Evolutionary conservation across 1,140 invertebrate genomes (phyloP), one percentile per base, ranked within the genome.

Genomic region (Idris sp.): DNA sequence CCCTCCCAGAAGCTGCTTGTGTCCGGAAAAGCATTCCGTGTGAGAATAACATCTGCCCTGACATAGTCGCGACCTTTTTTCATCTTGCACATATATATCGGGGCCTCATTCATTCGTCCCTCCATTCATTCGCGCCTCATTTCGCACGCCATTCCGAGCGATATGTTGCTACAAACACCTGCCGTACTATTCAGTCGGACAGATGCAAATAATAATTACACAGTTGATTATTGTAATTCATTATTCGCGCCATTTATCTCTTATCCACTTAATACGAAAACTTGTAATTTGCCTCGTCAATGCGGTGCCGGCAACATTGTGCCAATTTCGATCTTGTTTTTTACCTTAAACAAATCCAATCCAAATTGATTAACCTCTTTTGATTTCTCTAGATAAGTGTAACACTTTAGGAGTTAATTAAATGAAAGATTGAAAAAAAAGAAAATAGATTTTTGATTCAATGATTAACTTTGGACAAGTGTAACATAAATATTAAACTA

Each of bases 1-100:
- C 10, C 33, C 51, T n/a, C 30, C 14, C 26, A 18, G 18, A 51
- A 36, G 10, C 61, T 40, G 44, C 31, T n/a, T 25, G 13, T 49
- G 38, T 65, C 68, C 76, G 76, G 76, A 78, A 78, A 78, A 78
- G 65, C 68, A 71, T 73, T 74, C 67, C 62, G n/a, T n/a, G 64
- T 64, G 77, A 67, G 73, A 73, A 61, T 64, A 73, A 51, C 69
- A 74, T 78, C 73, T 78, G 73, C 56, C 56, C 43, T 30, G 40
- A n/a, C n/a, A 64, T 76, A 73, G 62, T 71, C 51, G 13, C 40
- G 36, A 53, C 46, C 54, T 76, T 56, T 73, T 64, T 72, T 72
- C 31, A 15, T 5, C 33, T 8, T 33, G 16, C 38, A 31, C 71
- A 73, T 64, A 51, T 33, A 25, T 59, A 73, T 46, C 31, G 41